Base-by-base conservation (phyloP, 2,888 invertebrate species). In the Ormyrus thymus region DNA sequence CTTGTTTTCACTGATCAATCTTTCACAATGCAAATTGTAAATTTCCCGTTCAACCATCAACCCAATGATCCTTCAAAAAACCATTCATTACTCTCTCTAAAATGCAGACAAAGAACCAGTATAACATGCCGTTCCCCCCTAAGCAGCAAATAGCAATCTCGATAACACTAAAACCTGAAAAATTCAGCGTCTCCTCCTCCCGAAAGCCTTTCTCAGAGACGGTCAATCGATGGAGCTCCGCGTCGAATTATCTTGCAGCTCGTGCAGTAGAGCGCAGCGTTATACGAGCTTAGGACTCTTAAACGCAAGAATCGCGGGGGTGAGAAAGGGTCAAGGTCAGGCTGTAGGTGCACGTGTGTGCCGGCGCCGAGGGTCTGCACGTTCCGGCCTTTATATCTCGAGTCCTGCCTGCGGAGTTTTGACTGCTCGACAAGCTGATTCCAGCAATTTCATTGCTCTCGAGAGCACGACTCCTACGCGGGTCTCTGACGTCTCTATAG, bases 321-420 rank as follows among this genome's bases (percentile, higher is more conserved):
- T 13, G 29, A 45, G 48, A 51, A 64, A 29, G 29, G 72, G 72
- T 62, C 72, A 72, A 72, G 72, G 72, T 72, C 62, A 43, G 46
- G 15, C 62, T 64, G 48, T 51, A 11, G 10, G 8, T 65, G 13
- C 11, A 62, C n/a, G n/a, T 64, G 48, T 48, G n/a, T 50, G 48
- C 50, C 48, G 50, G 10, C 13, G 13, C 29, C 29, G 0, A 29
- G 9, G 8, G 13, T 50, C 7, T 48, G 29, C 29, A 29, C 29
- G 10, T 64, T n/a, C 7, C 8, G 66, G 29, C 6, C 29, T 43
- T 4, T 53, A 10, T 53, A 59, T 4, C 29, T 29, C 29, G 29
- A 29, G 29, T 0, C 29, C 29, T 29, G 29, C 29, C 29, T 3
- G 29, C 29, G 29, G 29, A 29, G 29, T 29, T 29, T 29, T 29